A percentile compares a stretch with the other conserved stretches of the same genome.
phyloP scores from a whole-genome alignment of 2,888 invertebrate genomes.

The Cataglyphis altisquamis region DNA sequence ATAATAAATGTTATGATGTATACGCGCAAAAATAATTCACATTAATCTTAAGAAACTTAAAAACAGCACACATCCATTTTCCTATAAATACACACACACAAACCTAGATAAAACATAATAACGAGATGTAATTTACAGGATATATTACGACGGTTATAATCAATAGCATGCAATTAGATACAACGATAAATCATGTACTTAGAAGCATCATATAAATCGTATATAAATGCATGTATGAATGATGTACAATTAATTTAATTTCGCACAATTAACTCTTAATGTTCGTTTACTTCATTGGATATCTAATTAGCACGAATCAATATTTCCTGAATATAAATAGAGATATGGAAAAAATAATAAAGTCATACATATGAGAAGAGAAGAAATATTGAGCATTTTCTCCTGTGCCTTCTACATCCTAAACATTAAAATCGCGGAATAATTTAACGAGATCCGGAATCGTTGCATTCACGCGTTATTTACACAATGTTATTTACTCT shows the following conservation, averaged over 20 bases:
- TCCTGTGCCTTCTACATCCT: neutral
- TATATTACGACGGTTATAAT: constrained; percentile 25
- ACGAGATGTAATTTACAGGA: constrained; percentile 18
- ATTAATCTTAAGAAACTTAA: constrained; percentile 3
- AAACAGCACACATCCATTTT: neutral
- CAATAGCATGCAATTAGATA: constrained; percentile 32
- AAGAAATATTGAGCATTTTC: neutral
- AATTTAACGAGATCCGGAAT: constrained; percentile 37
- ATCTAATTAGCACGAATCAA: neutral
- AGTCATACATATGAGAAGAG: neutral
- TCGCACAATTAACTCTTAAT: constrained; percentile 17
- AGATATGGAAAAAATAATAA: neutral
- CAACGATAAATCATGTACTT: constrained; percentile 36
- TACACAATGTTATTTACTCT: constrained; percentile 3
- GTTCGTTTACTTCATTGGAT: neutral
- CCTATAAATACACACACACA: neutral
- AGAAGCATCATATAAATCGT: neutral
- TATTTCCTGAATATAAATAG: neutral
- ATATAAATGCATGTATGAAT: constrained; percentile 10
- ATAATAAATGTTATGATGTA: neutral
- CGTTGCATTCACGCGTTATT: neutral
- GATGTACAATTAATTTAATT: constrained; percentile 20
- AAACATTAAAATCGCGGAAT: constrained; percentile 29
- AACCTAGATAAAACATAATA: neutral
- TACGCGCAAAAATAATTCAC: neutral